These are phyloP conservation scores for Lethrus apterus DNA, from an alignment of 1,140 invertebrate genomes.

Conservation along the genomic window DNA sequence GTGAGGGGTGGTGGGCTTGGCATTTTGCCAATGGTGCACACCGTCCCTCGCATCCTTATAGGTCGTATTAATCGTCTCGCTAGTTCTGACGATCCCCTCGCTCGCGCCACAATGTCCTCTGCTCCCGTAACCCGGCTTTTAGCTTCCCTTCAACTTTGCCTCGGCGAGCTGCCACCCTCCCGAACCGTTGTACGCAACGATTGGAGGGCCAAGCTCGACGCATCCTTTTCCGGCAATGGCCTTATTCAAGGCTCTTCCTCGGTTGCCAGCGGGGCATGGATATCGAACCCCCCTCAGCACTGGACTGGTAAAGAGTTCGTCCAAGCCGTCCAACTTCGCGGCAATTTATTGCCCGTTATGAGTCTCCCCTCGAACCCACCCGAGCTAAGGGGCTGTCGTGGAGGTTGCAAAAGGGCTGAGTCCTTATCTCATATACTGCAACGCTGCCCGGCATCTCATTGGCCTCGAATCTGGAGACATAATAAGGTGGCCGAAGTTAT, in stretches of 20 bases:
- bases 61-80: background rate
- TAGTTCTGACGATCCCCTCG: background rate
- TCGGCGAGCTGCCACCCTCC: background rate
- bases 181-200: background rate
- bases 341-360: background rate
- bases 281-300: background rate
- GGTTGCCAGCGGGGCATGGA: constrained; percentile 5
- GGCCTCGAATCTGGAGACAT: constrained; percentile 8
- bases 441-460: constrained; percentile 12
- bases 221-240: background rate
- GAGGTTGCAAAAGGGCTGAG: constrained; percentile 13
- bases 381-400: background rate
- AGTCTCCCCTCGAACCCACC: constrained; percentile 1
- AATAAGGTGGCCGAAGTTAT: constrained; percentile 3
- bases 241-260: background rate
- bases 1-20: background rate
- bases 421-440: constrained; percentile 19
- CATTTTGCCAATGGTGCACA: background rate
- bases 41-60: background rate
- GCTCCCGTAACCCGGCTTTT: background rate
- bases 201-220: background rate
- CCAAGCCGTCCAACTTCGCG: constrained; percentile 13
- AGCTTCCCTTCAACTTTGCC: background rate
- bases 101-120: background rate
- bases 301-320: constrained; percentile 17